A percentile compares a stretch with the other conserved stretches of the same genome.
Conservation (phyloP, 2,797 vertebrate species). For the Manis pentadactyla region DNA sequence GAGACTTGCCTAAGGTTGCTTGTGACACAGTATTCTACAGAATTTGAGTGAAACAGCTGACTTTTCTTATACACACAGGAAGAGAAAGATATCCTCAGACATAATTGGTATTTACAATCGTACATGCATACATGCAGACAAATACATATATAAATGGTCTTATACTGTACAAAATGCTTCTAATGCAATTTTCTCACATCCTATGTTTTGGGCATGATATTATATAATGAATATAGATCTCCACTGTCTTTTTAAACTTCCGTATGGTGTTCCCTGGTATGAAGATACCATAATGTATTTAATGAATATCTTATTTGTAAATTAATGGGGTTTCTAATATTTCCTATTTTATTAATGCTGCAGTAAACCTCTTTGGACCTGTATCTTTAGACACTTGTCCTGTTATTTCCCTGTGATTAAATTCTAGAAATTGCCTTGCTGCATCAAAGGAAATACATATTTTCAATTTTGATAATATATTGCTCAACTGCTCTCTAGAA, state of each 20-base stretch:
- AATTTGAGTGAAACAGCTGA: not conserved
- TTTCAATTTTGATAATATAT: slow-evolving; percentile 34
- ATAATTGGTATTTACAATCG: not conserved
- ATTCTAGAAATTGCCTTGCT: slow-evolving; percentile 43
- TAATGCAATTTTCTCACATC: not conserved
- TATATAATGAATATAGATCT: not conserved
- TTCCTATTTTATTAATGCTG: not conserved
- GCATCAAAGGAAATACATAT: not conserved
- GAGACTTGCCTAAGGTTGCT: not conserved
- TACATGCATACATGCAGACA: not conserved
- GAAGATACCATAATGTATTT: not conserved
- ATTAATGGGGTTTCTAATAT: not conserved
- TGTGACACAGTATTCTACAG: not conserved
- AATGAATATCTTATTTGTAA: not conserved
- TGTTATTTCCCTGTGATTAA: not conserved
- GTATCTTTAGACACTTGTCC: not conserved
- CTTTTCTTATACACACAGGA: not conserved
- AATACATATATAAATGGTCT: not conserved
- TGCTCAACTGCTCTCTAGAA: slow-evolving; percentile 6
- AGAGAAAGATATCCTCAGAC: not conserved
- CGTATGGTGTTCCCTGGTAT: not conserved
- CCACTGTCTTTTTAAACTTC: not conserved
- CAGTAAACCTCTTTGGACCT: not conserved
- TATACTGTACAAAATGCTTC: not conserved
- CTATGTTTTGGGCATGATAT: not conserved